Conservation (phyloP, 2,797 vertebrate species). For the Scyliorhinus canicula region DNA sequence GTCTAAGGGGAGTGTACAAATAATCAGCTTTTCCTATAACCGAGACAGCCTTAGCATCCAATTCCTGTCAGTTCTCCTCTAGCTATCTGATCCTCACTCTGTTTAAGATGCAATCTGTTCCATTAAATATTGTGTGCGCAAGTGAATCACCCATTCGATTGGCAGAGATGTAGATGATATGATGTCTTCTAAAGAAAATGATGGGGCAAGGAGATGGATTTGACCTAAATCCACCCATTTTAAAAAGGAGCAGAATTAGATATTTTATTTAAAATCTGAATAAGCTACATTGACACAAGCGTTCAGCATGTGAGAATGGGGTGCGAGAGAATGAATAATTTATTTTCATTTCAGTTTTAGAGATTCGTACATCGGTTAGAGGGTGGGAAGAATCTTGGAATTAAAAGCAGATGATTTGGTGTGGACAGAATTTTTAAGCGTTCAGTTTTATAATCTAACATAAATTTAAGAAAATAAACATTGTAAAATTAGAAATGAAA, state of each 20-base stretch:
- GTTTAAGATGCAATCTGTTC: constrained; percentile 41
- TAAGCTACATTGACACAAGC: neutral
- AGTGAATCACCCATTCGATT: neutral
- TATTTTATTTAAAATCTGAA: neutral
- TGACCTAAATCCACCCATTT: neutral
- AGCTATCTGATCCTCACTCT: constrained; percentile 44
- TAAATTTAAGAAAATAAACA: neutral
- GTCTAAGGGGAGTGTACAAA: neutral
- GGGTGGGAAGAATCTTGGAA: neutral
- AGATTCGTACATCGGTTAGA: neutral
- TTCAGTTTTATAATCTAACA: neutral
- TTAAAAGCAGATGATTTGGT: neutral
- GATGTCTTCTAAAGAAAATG: neutral
- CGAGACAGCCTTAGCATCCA: constrained; percentile 33
- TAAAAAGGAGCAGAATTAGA: neutral
- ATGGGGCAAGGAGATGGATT: neutral
- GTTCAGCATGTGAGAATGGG: neutral
- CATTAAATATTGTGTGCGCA: constrained; percentile 42
- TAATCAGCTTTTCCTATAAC: constrained; percentile 35
- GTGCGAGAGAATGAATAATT: neutral
- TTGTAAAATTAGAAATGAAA: neutral
- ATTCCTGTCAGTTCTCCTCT: constrained; percentile 41
- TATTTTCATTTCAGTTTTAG: neutral
- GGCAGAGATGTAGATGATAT: neutral
- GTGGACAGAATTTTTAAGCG: neutral